Evolutionary conservation across 2,113 vertebrate genomes (phyloP).

Genomic region (Bothrops jararaca): DNA sequence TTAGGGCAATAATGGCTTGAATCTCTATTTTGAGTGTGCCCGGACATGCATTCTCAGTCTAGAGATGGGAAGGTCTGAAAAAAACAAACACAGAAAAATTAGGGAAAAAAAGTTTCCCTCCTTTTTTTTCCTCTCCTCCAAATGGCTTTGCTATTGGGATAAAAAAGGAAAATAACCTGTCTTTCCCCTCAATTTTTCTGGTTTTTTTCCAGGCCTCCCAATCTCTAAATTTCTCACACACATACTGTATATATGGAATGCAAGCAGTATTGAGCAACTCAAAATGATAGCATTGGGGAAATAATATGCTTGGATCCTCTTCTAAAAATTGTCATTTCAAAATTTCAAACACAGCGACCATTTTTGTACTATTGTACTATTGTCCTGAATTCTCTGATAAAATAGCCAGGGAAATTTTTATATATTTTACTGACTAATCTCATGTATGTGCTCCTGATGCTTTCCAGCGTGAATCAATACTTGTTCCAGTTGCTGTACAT

Average conservation of each 20-base stretch:
- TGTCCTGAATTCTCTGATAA: neutral
- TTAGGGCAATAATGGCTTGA: neutral
- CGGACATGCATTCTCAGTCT: neutral
- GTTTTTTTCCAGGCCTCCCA: too few species aligned
- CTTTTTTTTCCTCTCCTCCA: too few species aligned
- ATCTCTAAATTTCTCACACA: neutral
- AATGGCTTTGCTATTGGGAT: too few species aligned
- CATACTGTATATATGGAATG: neutral
- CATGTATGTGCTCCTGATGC: neutral
- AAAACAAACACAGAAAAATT: too few species aligned
- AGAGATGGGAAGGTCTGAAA: too few species aligned
- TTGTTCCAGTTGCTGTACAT: neutral
- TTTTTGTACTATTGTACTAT: neutral
- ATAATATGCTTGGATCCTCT: neutral
- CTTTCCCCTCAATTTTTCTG: too few species aligned
- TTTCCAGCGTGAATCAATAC: neutral
- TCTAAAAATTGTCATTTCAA: neutral
- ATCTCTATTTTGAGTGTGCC: neutral
- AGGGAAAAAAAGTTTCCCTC: too few species aligned
- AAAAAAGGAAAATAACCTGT: too few species aligned
- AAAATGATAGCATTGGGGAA: neutral
- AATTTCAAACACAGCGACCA: neutral
- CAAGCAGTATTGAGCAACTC: neutral
- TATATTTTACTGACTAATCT: neutral
- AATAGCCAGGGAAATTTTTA: neutral